Percentiles rank a stretch among this genome's conserved stretches.
These are phyloP conservation scores for Xyrichtys novacula DNA, from an alignment of 2,797 vertebrate species.

Conservation along the genomic window DNA sequence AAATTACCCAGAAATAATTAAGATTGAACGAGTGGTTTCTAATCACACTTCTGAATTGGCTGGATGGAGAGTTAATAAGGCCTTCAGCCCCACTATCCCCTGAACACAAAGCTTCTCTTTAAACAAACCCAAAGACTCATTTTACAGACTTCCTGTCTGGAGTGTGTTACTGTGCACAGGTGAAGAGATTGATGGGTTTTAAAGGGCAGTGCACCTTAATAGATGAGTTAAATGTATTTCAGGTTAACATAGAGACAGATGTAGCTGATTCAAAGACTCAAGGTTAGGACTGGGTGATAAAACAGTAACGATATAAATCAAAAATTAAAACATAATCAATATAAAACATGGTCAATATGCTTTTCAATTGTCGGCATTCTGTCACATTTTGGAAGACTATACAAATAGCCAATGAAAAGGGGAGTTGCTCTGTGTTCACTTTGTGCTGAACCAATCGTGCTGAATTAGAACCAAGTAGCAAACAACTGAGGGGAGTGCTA, in stretches of 20 bases:
- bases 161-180: conserved; percentile 3
- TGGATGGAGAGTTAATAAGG: conserved; percentile 43
- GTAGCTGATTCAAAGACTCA: not conserved
- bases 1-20: conserved; percentile 61
- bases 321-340: too few species aligned
- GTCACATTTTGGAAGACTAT: too few species aligned
- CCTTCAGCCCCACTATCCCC: not conserved
- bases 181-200: conserved; percentile 9
- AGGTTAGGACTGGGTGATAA: too few species aligned
- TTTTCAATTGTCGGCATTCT: too few species aligned
- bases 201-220: conserved; percentile 2
- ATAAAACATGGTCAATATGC: too few species aligned
- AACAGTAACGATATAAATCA: too few species aligned
- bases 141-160: conserved; percentile 6
- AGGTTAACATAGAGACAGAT: not conserved
- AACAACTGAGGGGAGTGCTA: too few species aligned
- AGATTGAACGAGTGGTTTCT: conserved; percentile 51
- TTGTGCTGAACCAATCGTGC: too few species aligned
- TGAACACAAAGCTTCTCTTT: conserved; percentile 28
- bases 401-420: too few species aligned
- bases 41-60: conserved; percentile 37
- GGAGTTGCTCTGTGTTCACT: too few species aligned
- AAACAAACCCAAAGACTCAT: conserved; percentile 28
- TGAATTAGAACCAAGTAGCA: too few species aligned
- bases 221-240: conserved; percentile 6